Conservation (phyloP, 2,113 vertebrate genomes). For the Hemiprocne comata region DNA sequence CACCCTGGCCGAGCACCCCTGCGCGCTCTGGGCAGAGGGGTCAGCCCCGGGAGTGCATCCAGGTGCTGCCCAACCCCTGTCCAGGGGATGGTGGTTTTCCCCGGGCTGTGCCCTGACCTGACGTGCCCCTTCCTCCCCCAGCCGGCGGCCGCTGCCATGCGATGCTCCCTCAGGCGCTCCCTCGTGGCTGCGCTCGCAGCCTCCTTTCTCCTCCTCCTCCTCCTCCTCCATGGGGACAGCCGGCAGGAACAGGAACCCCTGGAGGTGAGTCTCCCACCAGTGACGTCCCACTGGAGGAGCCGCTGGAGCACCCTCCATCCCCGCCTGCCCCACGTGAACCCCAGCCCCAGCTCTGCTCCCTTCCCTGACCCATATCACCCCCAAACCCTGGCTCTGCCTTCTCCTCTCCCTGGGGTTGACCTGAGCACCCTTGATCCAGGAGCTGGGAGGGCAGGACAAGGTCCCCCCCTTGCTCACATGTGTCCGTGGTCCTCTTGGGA, state of each 20-base stretch:
- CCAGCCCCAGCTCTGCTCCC: not conserved
- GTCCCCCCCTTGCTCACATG: fast-evolving
- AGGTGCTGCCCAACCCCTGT: not conserved
- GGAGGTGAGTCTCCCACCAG: slow-evolving; percentile 4
- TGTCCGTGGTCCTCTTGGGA: not conserved
- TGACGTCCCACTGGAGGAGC: not conserved
- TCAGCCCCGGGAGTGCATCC: not conserved
- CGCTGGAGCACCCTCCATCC: not conserved
- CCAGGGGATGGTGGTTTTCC: not conserved
- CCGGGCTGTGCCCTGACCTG: not conserved
- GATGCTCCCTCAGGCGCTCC: slow-evolving; percentile 40
- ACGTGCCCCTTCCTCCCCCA: not conserved
- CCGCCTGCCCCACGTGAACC: not conserved
- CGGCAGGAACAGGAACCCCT: not conserved
- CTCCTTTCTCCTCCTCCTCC: not conserved
- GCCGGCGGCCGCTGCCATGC: not conserved
- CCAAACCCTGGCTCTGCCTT: not conserved
- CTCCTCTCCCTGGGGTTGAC: not conserved
- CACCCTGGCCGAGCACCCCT: not conserved
- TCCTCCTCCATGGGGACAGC: not conserved
- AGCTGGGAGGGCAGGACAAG: not conserved
- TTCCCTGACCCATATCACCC: not conserved
- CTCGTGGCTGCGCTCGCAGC: not conserved
- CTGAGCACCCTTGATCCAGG: not conserved
- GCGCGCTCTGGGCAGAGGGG: not conserved